Conservation (phyloP, 2,888 invertebrate genomes). For the Nasonia oneida region DNA sequence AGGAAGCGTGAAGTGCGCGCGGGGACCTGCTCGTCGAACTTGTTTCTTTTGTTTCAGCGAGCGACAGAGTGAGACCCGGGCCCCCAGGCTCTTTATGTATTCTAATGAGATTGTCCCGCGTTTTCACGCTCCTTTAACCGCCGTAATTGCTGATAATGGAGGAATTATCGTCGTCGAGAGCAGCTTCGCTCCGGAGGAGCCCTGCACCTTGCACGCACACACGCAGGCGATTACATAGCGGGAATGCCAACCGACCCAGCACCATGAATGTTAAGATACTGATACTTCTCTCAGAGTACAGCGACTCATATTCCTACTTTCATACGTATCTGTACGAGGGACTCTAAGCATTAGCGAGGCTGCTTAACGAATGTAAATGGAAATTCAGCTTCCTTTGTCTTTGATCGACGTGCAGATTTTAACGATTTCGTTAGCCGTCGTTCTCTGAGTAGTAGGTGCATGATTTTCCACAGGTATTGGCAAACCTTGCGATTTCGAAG, state of each 20-base stretch:
- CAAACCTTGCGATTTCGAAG: background rate
- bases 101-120: constrained; percentile 39
- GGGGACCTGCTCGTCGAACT: background rate
- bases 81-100: background rate
- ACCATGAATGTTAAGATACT: constrained; percentile 35
- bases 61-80: background rate
- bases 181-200: background rate
- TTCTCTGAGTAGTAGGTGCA: background rate
- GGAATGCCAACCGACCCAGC: constrained; percentile 52
- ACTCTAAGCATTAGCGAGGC: constrained; percentile 32
- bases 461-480: background rate
- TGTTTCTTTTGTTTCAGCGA: constrained; percentile 7
- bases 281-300: background rate
- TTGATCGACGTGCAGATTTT: background rate
- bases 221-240: background rate
- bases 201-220: background rate
- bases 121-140: constrained; percentile 47
- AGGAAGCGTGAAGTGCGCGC: background rate
- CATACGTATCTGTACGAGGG: background rate
- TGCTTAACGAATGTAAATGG: constrained; percentile 14
- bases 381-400: constrained; percentile 40
- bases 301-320: constrained; percentile 4
- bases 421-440: background rate
- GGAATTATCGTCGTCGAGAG: constrained; percentile 4
- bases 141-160: constrained; percentile 27